Conservation (phyloP, 2,888 invertebrate genomes). For the Eupeodes latifasciatus region DNA sequence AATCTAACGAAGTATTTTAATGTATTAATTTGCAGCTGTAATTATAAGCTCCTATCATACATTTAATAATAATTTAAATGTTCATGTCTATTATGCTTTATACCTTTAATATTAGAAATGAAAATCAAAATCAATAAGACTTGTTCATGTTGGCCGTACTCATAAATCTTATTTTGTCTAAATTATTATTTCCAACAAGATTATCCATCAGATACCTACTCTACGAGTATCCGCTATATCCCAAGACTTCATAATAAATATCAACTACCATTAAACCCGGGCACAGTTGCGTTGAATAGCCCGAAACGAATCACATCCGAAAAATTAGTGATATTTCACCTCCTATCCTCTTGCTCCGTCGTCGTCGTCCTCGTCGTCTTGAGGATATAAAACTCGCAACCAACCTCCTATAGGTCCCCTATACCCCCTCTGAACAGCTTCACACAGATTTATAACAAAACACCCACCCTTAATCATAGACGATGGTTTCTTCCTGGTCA, state of each 20-base stretch:
- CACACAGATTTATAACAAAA: conserved; percentile 12
- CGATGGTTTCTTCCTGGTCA: conserved; percentile 34
- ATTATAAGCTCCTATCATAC: too few relatives aligned
- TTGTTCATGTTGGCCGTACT: not conserved
- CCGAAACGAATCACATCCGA: conserved; percentile 43
- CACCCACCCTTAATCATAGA: conserved; percentile 21
- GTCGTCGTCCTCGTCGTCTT: too few relatives aligned
- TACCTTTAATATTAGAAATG: not conserved
- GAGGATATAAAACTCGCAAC: not conserved
- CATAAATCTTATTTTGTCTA: conserved; percentile 22
- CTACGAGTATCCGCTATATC: conserved; percentile 1
- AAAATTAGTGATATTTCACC: conserved; percentile 32
- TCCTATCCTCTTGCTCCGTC: not conserved
- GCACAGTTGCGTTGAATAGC: conserved; percentile 33
- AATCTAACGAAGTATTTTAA: too few relatives aligned
- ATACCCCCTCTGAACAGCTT: not conserved
- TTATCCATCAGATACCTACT: conserved; percentile 15
- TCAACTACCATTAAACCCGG: conserved; percentile 33
- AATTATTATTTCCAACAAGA: conserved; percentile 34
- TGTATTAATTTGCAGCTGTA: too few relatives aligned
- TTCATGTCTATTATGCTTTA: too few relatives aligned
- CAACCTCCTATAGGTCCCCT: not conserved
- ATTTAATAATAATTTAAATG: too few relatives aligned
- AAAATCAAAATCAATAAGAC: conserved; percentile 4
- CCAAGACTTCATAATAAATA: conserved; percentile 28